A percentile compares a stretch with the other conserved stretches of the same genome.
Conservation (phyloP, 2,888 invertebrate species). For the Papilio demoleus region DNA sequence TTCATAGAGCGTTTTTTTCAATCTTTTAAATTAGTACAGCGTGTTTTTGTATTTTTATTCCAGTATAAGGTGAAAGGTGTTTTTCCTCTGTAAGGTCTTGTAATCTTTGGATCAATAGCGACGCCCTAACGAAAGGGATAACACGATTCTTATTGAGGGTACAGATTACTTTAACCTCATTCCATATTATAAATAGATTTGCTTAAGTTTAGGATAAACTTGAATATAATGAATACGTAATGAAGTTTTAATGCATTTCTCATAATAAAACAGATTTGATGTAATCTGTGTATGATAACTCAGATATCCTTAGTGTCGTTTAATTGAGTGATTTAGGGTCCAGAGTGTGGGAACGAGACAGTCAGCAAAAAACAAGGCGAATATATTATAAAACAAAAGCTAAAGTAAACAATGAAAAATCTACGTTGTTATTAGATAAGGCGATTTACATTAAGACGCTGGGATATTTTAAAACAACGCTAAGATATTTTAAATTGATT, state of each 20-base stretch:
- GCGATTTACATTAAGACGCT: too few relatives aligned
- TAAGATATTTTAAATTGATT: not conserved
- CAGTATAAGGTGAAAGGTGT: slow-evolving; percentile 14
- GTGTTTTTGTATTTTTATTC: slow-evolving; percentile 8
- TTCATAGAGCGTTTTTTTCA: not conserved
- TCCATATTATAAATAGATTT: slow-evolving; percentile 1
- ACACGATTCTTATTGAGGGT: slow-evolving; percentile 19
- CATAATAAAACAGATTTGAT: not conserved
- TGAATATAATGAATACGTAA: not conserved
- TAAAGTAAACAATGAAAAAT: not conserved
- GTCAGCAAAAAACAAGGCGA: not conserved
- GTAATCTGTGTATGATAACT: too few relatives aligned
- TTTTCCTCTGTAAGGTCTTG: slow-evolving; percentile 8
- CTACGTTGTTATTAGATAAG: too few relatives aligned
- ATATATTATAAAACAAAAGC: not conserved
- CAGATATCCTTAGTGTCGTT: too few relatives aligned
- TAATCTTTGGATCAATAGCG: slow-evolving; percentile 19
- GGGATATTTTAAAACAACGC: too few relatives aligned
- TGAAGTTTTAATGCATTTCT: slow-evolving; percentile 2
- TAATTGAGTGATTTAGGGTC: too few relatives aligned
- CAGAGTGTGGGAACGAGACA: not conserved
- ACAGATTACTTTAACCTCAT: slow-evolving; percentile 11
- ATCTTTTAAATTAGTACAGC: not conserved
- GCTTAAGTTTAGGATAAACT: not conserved
- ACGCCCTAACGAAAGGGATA: slow-evolving; percentile 18